Evolutionary conservation across 64 coral and sea anemone species (phyloP).

Genomic region (Anthopleura sola): DNA sequence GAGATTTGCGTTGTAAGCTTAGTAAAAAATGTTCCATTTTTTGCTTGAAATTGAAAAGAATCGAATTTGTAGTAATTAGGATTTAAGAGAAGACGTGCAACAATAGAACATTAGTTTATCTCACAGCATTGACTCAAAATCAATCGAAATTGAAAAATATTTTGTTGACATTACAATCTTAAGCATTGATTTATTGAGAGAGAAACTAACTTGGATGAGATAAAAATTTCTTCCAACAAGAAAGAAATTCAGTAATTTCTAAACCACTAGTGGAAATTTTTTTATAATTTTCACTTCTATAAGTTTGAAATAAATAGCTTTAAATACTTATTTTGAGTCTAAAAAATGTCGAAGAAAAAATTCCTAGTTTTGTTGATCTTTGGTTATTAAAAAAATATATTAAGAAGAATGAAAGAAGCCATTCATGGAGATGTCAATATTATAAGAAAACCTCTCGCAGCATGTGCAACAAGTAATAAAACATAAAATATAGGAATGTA

Average conservation of each 20-base stretch:
- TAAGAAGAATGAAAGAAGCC: not conserved
- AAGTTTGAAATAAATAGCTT: not conserved
- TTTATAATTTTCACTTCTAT: not conserved
- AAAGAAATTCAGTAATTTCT: no score
- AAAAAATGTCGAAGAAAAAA: not conserved
- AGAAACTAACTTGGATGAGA: not conserved
- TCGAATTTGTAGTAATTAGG: not conserved
- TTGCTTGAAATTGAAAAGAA: no score
- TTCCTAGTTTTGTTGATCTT: not conserved
- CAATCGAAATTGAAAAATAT: conserved; percentile 1
- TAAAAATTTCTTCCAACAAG: not conserved
- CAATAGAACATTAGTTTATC: not conserved
- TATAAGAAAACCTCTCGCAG: not conserved
- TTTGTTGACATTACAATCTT: not conserved
- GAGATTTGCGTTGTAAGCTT: not conserved
- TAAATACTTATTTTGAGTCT: not conserved
- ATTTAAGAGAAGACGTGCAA: not conserved
- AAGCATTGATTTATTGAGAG: not conserved
- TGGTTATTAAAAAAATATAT: not conserved
- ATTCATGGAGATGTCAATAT: not conserved
- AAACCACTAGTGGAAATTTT: no score
- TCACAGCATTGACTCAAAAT: not conserved
- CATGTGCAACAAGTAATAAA: not conserved
- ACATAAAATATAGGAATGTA: not conserved
- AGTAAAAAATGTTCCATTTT: not conserved